Conservation (phyloP, 2,113 vertebrate species). For the Halichoerus grypus region DNA sequence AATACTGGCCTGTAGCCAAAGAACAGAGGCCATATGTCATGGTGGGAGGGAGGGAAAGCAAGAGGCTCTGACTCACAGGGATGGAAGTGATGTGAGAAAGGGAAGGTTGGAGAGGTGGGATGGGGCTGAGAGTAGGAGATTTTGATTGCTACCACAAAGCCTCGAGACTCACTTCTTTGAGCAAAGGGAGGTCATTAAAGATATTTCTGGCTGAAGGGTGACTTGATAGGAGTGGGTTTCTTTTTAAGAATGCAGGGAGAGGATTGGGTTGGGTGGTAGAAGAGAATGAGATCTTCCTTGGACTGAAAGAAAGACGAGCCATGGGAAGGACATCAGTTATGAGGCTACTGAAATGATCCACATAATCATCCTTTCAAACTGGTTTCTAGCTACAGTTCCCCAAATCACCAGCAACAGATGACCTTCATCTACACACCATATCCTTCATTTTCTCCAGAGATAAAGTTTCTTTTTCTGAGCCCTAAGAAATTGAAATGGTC, state of each 20-base stretch:
- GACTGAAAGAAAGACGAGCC: background rate
- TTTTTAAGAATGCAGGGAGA: background rate
- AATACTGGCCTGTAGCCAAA: background rate
- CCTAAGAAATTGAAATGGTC: conserved; percentile 21
- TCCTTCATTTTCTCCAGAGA: conserved; percentile 52
- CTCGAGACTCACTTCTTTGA: background rate
- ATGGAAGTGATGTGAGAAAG: background rate
- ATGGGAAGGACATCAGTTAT: background rate
- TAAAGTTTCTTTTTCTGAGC: conserved; percentile 4
- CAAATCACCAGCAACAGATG: background rate
- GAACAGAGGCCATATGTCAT: background rate
- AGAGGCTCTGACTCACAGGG: background rate
- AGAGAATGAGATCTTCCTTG: background rate
- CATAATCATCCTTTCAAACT: background rate
- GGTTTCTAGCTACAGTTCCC: background rate
- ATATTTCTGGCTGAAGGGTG: background rate
- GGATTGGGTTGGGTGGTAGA: background rate
- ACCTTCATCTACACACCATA: background rate
- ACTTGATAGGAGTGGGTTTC: background rate
- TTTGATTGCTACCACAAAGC: background rate
- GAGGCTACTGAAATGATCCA: background rate
- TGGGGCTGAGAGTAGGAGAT: background rate
- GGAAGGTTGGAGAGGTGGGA: background rate
- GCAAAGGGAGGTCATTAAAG: background rate
- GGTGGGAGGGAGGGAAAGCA: background rate